A percentile compares a stretch with the other conserved stretches of the same genome.
These are phyloP conservation scores for Serinus canaria DNA, from an alignment of 2,113 vertebrate species.

Conservation along the genomic window DNA sequence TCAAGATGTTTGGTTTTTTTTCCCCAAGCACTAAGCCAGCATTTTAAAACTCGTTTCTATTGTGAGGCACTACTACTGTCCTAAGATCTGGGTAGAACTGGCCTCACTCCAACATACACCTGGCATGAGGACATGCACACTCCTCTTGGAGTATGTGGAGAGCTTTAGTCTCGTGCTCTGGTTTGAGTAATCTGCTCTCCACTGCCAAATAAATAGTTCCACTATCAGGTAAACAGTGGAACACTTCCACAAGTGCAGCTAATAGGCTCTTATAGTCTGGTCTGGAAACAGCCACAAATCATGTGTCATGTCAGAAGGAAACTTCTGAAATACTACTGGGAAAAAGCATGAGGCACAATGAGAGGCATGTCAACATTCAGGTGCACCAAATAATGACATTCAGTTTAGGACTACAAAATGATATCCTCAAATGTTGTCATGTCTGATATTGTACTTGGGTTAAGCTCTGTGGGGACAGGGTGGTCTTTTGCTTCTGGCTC, in stretches of 20 bases:
- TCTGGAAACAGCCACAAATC: background rate
- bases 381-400: background rate
- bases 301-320: background rate
- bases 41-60: background rate
- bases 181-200: background rate
- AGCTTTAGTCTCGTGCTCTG: background rate
- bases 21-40: background rate
- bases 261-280: background rate
- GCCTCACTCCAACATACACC: background rate
- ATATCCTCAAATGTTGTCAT: background rate
- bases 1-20: background rate
- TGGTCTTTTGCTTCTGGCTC: background rate
- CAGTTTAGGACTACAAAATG: background rate
- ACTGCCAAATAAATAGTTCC: background rate
- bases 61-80: background rate
- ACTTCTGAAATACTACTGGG: background rate
- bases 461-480: background rate
- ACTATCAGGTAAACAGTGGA: background rate
- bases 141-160: background rate
- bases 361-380: background rate
- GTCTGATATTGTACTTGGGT: background rate
- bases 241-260: background rate
- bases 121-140: background rate
- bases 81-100: background rate
- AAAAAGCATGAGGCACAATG: background rate